Evolutionary conservation across 2,113 vertebrate species (phyloP).

Genomic region (Penelope pileata): DNA sequence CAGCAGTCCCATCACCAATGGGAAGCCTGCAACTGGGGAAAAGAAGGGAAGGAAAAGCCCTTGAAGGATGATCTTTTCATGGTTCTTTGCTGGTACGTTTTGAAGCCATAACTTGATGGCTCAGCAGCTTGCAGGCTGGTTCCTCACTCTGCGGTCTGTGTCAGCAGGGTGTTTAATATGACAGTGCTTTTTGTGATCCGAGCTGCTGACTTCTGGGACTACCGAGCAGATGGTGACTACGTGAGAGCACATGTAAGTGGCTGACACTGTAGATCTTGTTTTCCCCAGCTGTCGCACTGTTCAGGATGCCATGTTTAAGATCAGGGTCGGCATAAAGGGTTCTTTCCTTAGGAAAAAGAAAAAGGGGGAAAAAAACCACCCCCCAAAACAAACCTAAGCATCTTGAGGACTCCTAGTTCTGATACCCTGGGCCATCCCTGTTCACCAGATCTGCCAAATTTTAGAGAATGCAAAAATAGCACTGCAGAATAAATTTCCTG

Average conservation of each 20-base stretch:
- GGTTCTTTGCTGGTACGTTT: not conserved
- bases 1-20: not conserved
- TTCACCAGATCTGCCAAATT: not conserved
- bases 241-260: constrained; percentile 51
- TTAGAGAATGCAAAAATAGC: not conserved
- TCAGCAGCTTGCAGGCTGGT: not conserved
- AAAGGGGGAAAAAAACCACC: not conserved
- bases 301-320: not conserved
- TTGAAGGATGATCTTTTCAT: not conserved
- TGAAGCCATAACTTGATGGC: not conserved
- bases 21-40: not conserved
- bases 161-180: constrained; percentile 56
- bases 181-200: not conserved
- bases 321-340: not conserved
- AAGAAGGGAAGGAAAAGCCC: not conserved
- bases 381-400: not conserved
- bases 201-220: constrained; percentile 58
- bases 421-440: not conserved
- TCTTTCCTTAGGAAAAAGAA: not conserved
- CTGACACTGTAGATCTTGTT: constrained; percentile 53
- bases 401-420: not conserved
- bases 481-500: not conserved
- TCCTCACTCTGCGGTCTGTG: not conserved
- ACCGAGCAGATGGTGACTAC: constrained; percentile 39
- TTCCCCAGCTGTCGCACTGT: not conserved